These are phyloP conservation scores for Paraplagusia blochii DNA, from an alignment of 2,113 vertebrate species.

Conservation along the genomic window DNA sequence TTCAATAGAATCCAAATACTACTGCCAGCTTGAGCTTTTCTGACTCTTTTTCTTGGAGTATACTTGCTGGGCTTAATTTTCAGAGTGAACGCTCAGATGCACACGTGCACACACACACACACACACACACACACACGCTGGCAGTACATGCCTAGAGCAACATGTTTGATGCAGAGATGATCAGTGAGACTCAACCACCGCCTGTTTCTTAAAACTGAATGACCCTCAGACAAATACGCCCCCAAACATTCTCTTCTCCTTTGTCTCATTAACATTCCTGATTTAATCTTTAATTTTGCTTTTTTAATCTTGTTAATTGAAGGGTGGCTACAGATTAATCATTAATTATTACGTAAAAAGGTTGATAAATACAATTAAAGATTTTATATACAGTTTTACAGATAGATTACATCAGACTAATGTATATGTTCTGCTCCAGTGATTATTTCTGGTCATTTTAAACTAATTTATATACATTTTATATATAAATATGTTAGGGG, in stretches of 20 bases:
- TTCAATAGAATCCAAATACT: constrained; percentile 80
- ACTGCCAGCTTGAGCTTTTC: constrained; percentile 77
- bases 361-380: no score
- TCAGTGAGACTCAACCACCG: constrained; percentile 64
- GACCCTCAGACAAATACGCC: constrained; percentile 55
- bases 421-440: no score
- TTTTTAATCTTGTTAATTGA: not conserved
- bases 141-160: constrained; percentile 72
- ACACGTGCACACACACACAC: constrained; percentile 34
- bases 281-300: constrained; percentile 4
- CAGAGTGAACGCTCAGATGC: constrained; percentile 80
- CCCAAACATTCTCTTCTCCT: constrained; percentile 39
- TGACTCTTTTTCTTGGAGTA: constrained; percentile 63
- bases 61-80: constrained; percentile 81
- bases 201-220: constrained; percentile 57
- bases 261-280: constrained; percentile 22
- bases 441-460: no score
- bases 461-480: no score
- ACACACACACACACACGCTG: constrained; percentile 24
- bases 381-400: no score
- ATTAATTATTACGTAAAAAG: no score
- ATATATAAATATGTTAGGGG: no score
- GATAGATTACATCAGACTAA: no score
- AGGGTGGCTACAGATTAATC: no score
- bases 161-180: constrained; percentile 69